A percentile compares a stretch with the other conserved stretches of the same genome.
These are phyloP conservation scores for Porphyrio hochstetteri DNA, from an alignment of 2,113 vertebrate species.

Conservation along the genomic window DNA sequence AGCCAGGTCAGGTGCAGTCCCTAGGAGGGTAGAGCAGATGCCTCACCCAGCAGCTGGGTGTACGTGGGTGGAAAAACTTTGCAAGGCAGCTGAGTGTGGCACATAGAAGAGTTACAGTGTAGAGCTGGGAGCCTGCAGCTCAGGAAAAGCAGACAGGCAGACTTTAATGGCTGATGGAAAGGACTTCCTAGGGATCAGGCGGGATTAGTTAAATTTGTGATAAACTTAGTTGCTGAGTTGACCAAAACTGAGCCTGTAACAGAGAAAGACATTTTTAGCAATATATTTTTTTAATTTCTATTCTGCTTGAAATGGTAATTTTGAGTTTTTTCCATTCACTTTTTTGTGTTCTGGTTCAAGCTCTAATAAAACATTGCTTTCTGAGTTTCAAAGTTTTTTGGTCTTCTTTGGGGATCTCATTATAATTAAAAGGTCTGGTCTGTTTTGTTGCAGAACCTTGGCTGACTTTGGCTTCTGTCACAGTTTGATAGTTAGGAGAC, in stretches of 20 bases:
- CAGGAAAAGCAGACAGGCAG: not conserved
- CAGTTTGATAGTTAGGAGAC: not conserved
- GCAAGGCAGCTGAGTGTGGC: conserved; percentile 3
- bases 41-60: conserved; percentile 31
- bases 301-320: not conserved
- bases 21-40: conserved; percentile 37
- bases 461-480: not conserved
- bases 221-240: not conserved
- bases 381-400: not conserved
- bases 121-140: not conserved
- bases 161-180: not conserved
- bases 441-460: not conserved
- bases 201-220: not conserved
- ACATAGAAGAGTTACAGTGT: not conserved
- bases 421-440: conserved; percentile 9
- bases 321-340: not conserved
- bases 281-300: not conserved
- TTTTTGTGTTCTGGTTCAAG: not conserved
- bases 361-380: not conserved
- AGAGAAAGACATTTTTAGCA: not conserved
- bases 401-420: conserved; percentile 41
- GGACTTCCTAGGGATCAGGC: not conserved
- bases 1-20: not conserved
- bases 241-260: not conserved
- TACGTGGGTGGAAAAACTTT: not conserved